A percentile compares a stretch with the other conserved stretches of the same genome.
Evolutionary conservation across 35 echinoderm and acorn worm genomes (phyloP).

Genomic region (Ptychodera flava): DNA sequence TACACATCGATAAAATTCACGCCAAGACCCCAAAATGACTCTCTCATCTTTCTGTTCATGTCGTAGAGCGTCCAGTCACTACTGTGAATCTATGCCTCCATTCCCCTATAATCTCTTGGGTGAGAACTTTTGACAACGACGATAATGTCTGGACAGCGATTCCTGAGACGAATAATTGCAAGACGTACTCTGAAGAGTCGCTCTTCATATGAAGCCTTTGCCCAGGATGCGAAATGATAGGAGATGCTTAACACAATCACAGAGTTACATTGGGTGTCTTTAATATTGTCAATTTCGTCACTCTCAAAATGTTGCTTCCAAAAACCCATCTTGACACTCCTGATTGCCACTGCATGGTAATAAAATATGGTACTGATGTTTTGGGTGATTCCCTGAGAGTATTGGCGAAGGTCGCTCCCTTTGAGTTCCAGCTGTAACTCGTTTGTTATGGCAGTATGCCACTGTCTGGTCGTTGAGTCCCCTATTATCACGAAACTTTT

Average conservation of each 20-base stretch:
- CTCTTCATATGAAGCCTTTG: not conserved
- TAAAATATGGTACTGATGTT: not conserved
- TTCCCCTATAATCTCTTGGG: not conserved
- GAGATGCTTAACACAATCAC: not conserved
- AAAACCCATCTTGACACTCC: not conserved
- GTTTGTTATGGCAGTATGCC: not conserved
- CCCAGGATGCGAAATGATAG: not conserved
- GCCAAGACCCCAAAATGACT: not conserved
- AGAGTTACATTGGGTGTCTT: not conserved
- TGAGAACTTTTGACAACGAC: not conserved
- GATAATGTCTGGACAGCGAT: not conserved
- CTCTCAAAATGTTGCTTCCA: not conserved
- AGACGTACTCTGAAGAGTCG: not conserved
- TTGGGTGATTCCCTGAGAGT: not conserved
- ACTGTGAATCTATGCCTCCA: not conserved
- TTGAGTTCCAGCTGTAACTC: not conserved
- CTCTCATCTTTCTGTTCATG: not conserved
- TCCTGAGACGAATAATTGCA: not conserved
- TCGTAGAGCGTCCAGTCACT: not conserved
- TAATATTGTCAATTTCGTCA: not conserved
- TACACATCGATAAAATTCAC: not conserved
- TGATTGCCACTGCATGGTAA: not conserved
- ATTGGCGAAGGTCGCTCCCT: not conserved
- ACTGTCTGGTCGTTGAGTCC: not conserved
- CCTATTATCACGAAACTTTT: not conserved